Conservation (phyloP, 2,888 invertebrate species). For the Drosophila helvetica region DNA sequence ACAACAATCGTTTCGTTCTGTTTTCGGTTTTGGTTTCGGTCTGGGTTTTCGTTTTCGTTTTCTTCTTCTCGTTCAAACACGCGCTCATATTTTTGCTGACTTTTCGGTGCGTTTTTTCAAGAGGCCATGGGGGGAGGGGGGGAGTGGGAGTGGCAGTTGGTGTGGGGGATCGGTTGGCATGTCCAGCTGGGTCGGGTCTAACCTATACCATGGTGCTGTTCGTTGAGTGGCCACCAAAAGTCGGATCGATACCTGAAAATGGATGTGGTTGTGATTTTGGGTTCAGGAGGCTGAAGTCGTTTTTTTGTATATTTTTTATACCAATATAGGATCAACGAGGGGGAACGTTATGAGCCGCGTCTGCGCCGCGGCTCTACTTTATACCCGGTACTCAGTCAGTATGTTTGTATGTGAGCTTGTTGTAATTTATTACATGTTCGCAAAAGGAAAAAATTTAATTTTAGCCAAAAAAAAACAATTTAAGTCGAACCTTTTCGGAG, state of each 20-base stretch:
- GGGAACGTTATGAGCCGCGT: too few species aligned
- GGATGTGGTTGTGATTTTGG: not conserved
- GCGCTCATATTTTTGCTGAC: constrained; percentile 65
- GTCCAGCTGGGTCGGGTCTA: not conserved
- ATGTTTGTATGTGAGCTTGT: too few species aligned
- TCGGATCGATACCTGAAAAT: not conserved
- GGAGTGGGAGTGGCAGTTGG: not conserved
- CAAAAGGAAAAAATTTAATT: too few species aligned
- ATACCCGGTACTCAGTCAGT: too few species aligned
- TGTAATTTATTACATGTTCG: too few species aligned
- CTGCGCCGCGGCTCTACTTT: too few species aligned
- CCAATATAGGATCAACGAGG: too few species aligned
- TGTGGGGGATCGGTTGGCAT: not conserved
- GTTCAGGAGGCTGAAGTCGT: not conserved
- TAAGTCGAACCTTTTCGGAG: too few species aligned
- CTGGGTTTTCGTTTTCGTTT: constrained; percentile 27
- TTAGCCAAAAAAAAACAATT: too few species aligned
- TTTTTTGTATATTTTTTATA: too few species aligned
- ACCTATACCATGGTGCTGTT: not conserved
- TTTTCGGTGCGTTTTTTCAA: constrained; percentile 43
- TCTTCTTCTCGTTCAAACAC: constrained; percentile 44
- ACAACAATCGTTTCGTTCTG: constrained; percentile 49
- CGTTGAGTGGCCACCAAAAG: not conserved
- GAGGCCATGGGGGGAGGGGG: not conserved
- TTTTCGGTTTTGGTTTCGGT: not conserved